Percentiles rank a stretch among this genome's conserved stretches.
phyloP scores from a whole-genome alignment of 2,888 invertebrate genomes.

The Cinara cedri region DNA sequence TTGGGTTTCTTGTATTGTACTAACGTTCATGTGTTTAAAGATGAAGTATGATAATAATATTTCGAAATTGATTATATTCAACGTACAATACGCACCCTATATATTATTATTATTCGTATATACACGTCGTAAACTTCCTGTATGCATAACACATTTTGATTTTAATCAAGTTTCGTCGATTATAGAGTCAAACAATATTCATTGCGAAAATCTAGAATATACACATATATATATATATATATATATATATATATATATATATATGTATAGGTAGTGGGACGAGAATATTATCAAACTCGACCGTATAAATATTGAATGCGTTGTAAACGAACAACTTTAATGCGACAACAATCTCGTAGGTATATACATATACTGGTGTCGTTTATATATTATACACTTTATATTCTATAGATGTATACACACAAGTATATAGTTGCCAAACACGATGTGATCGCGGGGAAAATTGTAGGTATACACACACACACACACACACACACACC shows the following conservation, averaged over 20 bases:
- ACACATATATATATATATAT: no score
- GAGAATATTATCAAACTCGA: neutral
- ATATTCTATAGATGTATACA: no score
- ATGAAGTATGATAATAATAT: neutral
- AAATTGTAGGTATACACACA: neutral
- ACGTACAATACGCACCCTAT: neutral
- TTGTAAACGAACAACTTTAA: neutral
- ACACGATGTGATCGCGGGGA: neutral
- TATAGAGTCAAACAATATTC: neutral
- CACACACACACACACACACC: neutral
- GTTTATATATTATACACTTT: constrained; percentile 10
- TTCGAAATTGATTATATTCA: neutral
- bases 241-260: neutral
- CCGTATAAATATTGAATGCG: neutral
- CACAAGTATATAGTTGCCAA: neutral
- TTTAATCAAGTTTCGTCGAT: neutral
- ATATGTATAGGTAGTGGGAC: neutral
- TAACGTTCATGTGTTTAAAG: no score
- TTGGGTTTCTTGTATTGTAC: no score
- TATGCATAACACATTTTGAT: neutral
- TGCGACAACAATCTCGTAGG: neutral
- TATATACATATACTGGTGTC: neutral
- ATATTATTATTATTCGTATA: neutral
- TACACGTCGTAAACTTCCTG: neutral
- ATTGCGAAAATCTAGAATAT: neutral